Conservation (phyloP, 2,113 vertebrate species). For the Centrocercus urophasianus region DNA sequence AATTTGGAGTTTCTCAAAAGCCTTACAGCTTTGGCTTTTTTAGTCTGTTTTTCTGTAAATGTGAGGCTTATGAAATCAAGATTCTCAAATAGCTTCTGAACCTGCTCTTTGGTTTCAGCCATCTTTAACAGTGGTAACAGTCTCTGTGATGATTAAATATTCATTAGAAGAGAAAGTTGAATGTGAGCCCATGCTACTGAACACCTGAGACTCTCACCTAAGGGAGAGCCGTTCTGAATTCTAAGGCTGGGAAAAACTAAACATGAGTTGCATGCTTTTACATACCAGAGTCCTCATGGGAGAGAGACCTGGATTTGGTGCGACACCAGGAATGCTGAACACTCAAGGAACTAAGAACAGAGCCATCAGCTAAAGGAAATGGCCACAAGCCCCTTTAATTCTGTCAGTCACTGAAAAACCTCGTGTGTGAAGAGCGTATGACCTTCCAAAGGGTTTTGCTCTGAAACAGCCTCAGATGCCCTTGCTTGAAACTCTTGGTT, state of each 20-base stretch:
- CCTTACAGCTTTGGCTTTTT: not conserved
- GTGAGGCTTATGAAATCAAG: not conserved
- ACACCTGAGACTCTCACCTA: not conserved
- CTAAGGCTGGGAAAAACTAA: not conserved
- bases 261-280: not conserved
- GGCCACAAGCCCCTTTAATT: not conserved
- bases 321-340: not conserved
- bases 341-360: not conserved
- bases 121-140: not conserved
- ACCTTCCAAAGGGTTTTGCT: not conserved
- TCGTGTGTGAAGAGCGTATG: not conserved
- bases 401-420: not conserved
- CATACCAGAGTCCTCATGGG: not conserved
- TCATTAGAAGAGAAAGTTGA: not conserved
- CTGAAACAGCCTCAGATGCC: not conserved
- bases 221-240: not conserved
- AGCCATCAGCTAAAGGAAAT: not conserved
- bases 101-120: not conserved
- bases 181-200: not conserved
- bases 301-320: not conserved
- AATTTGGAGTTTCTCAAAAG: conserved; percentile 19
- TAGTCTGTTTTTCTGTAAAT: conserved; percentile 39
- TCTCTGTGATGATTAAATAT: not conserved
- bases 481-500: not conserved
- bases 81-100: conserved; percentile 28